Evolutionary conservation across 2,113 vertebrate species (phyloP).

Genomic region (Siphamia tubifer): DNA sequence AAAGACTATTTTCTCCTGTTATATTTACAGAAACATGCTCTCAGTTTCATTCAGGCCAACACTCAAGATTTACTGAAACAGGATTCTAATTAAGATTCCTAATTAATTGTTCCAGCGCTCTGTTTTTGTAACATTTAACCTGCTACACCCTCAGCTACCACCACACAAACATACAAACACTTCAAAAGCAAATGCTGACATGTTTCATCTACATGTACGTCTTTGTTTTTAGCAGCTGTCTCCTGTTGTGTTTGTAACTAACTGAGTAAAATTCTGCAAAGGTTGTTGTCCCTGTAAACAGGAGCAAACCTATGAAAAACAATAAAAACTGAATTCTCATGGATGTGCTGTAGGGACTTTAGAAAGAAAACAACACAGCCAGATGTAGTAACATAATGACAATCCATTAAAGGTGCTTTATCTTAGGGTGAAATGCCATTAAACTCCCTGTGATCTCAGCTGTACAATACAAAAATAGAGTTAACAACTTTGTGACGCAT

Average conservation of each 20-base stretch:
- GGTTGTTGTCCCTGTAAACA: conserved; percentile 1
- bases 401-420: conserved; percentile 27
- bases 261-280: not conserved
- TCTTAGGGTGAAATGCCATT: conserved; percentile 25
- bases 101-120: not conserved
- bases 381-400: conserved; percentile 29
- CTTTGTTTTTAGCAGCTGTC: not conserved
- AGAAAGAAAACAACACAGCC: not conserved
- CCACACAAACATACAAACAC: not conserved
- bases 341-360: not conserved
- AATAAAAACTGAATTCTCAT: not conserved
- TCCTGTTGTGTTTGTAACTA: conserved; percentile 1
- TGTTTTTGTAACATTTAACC: too few relatives aligned
- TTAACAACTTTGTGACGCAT: conserved; percentile 73
- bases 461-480: conserved; percentile 60
- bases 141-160: too few relatives aligned
- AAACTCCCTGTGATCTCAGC: conserved; percentile 45
- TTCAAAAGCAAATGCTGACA: not conserved
- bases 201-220: not conserved
- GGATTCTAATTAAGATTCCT: not conserved
- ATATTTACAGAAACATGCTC: not conserved
- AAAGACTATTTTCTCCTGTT: conserved; percentile 24
- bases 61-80: not conserved
- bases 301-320: not conserved
- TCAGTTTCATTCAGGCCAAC: not conserved